Base-by-base conservation (phyloP, 1,140 invertebrate species). In the Battus philenor region DNA sequence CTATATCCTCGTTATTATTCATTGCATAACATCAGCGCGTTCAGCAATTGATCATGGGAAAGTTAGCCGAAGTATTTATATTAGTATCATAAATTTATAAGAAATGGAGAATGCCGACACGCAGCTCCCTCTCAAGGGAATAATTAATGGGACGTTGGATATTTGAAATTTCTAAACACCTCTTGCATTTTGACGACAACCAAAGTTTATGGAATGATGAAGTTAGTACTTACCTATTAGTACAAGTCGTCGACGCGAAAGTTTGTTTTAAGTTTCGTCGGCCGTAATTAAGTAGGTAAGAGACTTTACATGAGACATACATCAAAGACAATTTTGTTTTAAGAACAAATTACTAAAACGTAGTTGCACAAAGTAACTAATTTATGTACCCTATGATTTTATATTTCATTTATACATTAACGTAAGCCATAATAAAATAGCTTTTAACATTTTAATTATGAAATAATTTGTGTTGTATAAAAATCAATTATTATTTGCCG, bases 71-170 rank as follows among this genome's bases (percentile, higher is more conserved):
- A 79, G 75, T 82, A 82, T 82, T 79, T 74, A 78, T 76, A 81
- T 78, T 78, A 63, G 72, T 69, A 68, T 71, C 78, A 79, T 82
- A 82, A 81, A 82, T 82, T 79, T 68, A 61, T 78, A 78, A 79
- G 71, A 75, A 79, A 62, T 68, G 41, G 55, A 54, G 66, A 65
- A 75, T 70, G 57, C 63, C 58, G 47, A 43, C 63, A 73, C 65
- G 66, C 59, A 47, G 33, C 55, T 38, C 59, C 59, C 65, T 54
- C 58, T 59, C 57, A 24, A 44, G 54, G 31, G 58, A 59, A 76
- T 76, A 76, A 76, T 74, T 79, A 76, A 79, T 76, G 67, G 62
- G 58, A 50, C 44, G 48, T 63, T 61, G 56, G 59, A 74, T 78
- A 68, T 67, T 78, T 57, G 44, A 56, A 62, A 75, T 68, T 61